Base-by-base conservation (phyloP, 2,113 vertebrate genomes). In the Stegastes partitus region DNA sequence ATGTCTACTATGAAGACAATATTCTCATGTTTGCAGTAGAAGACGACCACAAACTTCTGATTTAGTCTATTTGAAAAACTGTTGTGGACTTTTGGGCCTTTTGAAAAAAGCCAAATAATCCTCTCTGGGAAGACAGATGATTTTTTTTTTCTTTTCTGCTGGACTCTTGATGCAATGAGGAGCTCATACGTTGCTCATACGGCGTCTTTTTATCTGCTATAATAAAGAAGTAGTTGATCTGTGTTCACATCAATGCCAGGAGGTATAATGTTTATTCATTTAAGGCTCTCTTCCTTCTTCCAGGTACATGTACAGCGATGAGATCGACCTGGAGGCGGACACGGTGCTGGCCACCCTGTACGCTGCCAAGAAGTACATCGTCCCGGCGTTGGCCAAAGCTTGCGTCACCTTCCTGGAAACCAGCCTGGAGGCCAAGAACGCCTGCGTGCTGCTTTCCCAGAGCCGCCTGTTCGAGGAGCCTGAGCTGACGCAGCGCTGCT, bases 251-350 rank as follows among this genome's bases (percentile, higher is more conserved):
- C 14, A 4, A 3, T 61, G 58, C 21, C n/a, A 61, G 37, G 4
- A 37, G 28, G 55, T 49, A n/a, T 1, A 1, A 25, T 25, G 37
- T 65, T 23, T 31, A 0, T 8, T 12, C 3, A 57, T 11, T 56
- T 11, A 25, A 37, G 9, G 8, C 28, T 4, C 0, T 23, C 44
- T 21, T 59, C 18, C 11, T 21, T 55, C 19, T 8, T 66, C 6
- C 84, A 99, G 98, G 94, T 99, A 99, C 90, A 92, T 99, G 96
- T 99, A 99, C 84, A 98, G 97, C 11, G 98, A 99, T 0, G 98
- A 99, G 94, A 97, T 99, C 11, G 97, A 99, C 61, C 94, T 99
- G 92, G 97, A 99, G 85, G 96, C 97, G 0, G 98, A 99, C 94
- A 99, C 98, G 0, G 98, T 99, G 90, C 94, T 99, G 86, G 97